These are phyloP conservation scores for Drosophila anceps DNA, from an alignment of 2,888 invertebrate genomes.

Conservation along the genomic window DNA sequence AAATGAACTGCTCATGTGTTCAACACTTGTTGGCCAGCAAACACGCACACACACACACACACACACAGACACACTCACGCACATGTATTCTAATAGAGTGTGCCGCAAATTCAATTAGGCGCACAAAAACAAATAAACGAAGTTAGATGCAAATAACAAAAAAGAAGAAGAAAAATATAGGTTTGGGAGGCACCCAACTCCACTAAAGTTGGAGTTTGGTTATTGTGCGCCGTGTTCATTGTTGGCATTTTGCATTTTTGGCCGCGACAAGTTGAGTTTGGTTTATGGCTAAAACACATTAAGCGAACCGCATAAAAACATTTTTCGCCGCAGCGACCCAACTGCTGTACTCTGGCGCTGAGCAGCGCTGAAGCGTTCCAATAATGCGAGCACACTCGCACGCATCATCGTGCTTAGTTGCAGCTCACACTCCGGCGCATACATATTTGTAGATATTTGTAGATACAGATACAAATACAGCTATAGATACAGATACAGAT, in stretches of 20 bases:
- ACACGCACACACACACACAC: slow-evolving; percentile 31
- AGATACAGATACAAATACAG: slow-evolving; percentile 26
- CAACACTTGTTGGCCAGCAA: slow-evolving; percentile 11
- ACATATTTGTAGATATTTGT: slow-evolving; percentile 29
- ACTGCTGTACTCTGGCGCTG: slow-evolving; percentile 5
- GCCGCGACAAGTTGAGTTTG: slow-evolving; percentile 57
- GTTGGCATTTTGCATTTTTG: slow-evolving; percentile 50
- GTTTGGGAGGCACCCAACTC: neutral
- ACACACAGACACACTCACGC: neutral
- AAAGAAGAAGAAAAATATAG: neutral
- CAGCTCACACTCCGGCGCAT: slow-evolving; percentile 15
- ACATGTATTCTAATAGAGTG: slow-evolving; percentile 18
- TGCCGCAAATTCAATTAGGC: slow-evolving; percentile 74
- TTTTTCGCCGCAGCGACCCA: slow-evolving; percentile 59
- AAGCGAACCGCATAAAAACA: slow-evolving; percentile 80
- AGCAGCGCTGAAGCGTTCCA: slow-evolving; percentile 47
- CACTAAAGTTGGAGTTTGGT: slow-evolving; percentile 26
- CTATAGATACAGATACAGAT: slow-evolving; percentile 18
- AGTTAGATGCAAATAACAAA: slow-evolving; percentile 30
- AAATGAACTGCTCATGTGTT: slow-evolving; percentile 58
- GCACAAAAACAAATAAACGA: slow-evolving; percentile 66
- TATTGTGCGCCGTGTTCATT: slow-evolving; percentile 25
- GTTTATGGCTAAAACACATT: slow-evolving; percentile 80
- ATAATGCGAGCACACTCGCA: slow-evolving; percentile 49
- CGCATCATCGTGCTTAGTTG: slow-evolving; percentile 26